Evolutionary conservation across 2,113 vertebrate genomes (phyloP), one percentile per base, ranked within the genome.

Genomic region (Trematomus loennbergii): DNA sequence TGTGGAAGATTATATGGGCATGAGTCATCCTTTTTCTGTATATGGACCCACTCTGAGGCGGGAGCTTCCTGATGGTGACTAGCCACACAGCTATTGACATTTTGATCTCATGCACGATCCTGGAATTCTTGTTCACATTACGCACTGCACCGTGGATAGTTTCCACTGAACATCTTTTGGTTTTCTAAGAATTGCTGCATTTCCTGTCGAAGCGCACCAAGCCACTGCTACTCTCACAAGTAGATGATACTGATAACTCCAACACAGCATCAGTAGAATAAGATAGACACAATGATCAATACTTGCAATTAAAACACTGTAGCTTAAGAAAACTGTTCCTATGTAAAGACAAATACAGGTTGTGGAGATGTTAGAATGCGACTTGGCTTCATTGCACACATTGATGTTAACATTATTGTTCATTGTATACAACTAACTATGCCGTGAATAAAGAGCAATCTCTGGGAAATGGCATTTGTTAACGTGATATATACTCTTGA

Each of bases 1-100:
- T 78, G 81, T 85, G 82, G 81, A 90, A 91, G 86, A 92, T 90
- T 85, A 91, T 92, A 88, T 87, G 83, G 72, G 78, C 83, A 76
- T 92, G 93, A 92, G 76, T 93, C 91, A 89, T 87, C 86, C 18
- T 52, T 75, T 29, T 80, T 82, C 85, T 92, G 82, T 87, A 88
- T 89, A 82, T 83, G 88, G 82, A 82, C 71, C 84, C 76, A 61
- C 73, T 86, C 81, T 33, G 72, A 75, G 72, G 78, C 82, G 46
- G 22, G 69, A 86, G 77, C 83, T 88, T 91, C 81, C 79, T 88
- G 83, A 81, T 73, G 86, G 82, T 88, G 91, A 91, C 78, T 89
- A 72, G 81, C 84, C 76, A 70, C 82, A 55, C 73, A 80, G 89
- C 90, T 87, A 89, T 87, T 90, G 89, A 83, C 85, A 81, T 80